phyloP scores from a whole-genome alignment of 2,113 vertebrate species.

The Microtus oregoni region DNA sequence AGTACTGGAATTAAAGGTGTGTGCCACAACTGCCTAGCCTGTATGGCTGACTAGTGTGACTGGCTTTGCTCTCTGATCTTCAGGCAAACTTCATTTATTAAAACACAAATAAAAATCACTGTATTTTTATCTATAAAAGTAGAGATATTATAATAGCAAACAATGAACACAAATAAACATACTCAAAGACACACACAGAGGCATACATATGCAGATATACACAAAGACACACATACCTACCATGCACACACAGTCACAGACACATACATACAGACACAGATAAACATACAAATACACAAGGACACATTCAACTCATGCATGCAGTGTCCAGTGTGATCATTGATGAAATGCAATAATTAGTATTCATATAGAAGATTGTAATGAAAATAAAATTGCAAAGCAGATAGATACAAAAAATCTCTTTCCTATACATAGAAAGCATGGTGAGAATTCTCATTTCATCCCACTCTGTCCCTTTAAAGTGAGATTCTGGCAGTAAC shows the following conservation, averaged over 20 bases:
- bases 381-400: background rate
- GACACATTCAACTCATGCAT: background rate
- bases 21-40: no score
- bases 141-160: background rate
- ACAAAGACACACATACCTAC: background rate
- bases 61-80: no score
- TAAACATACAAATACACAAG: background rate
- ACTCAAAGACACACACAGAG: background rate
- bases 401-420: background rate
- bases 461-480: background rate
- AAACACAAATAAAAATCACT: no score
- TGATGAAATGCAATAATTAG: background rate
- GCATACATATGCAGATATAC: background rate
- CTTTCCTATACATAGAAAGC: background rate
- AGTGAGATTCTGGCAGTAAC: background rate
- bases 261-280: background rate
- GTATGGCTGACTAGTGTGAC: no score
- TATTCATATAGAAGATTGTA: background rate
- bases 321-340: background rate
- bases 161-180: background rate
- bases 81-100: no score
- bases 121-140: background rate
- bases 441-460: background rate
- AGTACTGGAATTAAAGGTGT: no score
- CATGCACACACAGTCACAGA: background rate